A percentile compares a stretch with the other conserved stretches of the same genome.
These are phyloP conservation scores for Clupea harengus DNA, from an alignment of 2,113 vertebrate genomes.

Conservation along the genomic window DNA sequence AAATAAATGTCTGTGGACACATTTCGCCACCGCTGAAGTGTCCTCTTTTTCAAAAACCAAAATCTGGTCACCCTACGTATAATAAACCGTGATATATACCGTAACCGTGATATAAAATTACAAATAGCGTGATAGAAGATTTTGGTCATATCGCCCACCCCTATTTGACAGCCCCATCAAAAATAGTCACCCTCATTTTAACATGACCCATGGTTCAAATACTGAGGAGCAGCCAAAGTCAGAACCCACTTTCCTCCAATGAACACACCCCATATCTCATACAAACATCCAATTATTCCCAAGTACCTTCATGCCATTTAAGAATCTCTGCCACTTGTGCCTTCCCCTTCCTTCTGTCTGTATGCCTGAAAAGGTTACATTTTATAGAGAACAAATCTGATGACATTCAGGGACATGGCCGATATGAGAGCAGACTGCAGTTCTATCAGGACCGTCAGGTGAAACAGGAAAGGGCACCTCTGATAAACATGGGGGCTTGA, in stretches of 20 bases:
- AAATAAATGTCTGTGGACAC: too few relatives aligned
- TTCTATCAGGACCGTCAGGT: conserved; percentile 39
- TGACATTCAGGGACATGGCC: conserved; percentile 44
- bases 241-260: background rate
- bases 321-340: background rate
- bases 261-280: background rate
- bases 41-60: too few relatives aligned
- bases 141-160: too few relatives aligned
- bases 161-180: background rate
- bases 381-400: conserved; percentile 36
- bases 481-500: conserved; percentile 40
- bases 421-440: conserved; percentile 20
- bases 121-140: too few relatives aligned
- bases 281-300: conserved; percentile 16
- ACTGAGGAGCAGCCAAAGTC: background rate
- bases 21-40: too few relatives aligned
- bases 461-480: conserved; percentile 39
- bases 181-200: background rate
- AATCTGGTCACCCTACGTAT: too few relatives aligned
- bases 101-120: too few relatives aligned
- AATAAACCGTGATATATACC: too few relatives aligned
- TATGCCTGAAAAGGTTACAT: conserved; percentile 36
- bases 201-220: background rate
- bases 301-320: background rate
- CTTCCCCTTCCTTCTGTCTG: conserved; percentile 29